phyloP scores from a whole-genome alignment of 1,140 invertebrate genomes.

The Heliothis subflexa region DNA sequence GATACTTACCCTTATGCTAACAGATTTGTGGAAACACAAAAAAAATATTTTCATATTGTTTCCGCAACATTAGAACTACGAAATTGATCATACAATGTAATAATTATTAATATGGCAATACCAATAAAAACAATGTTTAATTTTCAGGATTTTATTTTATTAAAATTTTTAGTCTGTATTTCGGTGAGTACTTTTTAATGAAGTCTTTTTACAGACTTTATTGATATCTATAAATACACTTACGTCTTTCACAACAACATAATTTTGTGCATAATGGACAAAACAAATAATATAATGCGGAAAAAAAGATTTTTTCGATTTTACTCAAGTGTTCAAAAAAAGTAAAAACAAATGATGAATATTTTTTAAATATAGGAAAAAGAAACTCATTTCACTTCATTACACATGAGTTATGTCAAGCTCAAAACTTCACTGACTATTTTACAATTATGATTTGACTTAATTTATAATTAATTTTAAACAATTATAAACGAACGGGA shows the following conservation, averaged over 20 bases:
- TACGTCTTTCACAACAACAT: slow-evolving; percentile 40
- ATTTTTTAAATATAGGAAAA: neutral
- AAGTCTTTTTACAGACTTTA: slow-evolving; percentile 62
- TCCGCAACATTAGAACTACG: too few relatives aligned
- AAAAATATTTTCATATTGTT: too few relatives aligned
- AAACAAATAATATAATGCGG: neutral
- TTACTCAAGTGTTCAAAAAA: neutral
- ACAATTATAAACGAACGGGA: slow-evolving; percentile 32
- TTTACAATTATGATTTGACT: neutral
- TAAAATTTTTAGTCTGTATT: slow-evolving; percentile 66
- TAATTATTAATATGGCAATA: too few relatives aligned
- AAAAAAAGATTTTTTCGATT: neutral
- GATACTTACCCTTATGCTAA: too few relatives aligned
- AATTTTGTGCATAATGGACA: slow-evolving; percentile 42
- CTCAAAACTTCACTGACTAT: neutral
- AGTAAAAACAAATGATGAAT: neutral
- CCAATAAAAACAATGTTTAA: slow-evolving; percentile 46
- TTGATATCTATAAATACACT: slow-evolving; percentile 55
- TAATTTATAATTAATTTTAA: neutral
- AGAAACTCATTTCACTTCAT: neutral
- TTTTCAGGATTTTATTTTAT: slow-evolving; percentile 63
- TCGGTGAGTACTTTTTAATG: slow-evolving; percentile 62
- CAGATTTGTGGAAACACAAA: too few relatives aligned
- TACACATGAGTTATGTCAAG: neutral
- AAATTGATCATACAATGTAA: too few relatives aligned